Evolutionary conservation across 2,113 vertebrate genomes (phyloP).

Genomic region (Furnarius figulus): DNA sequence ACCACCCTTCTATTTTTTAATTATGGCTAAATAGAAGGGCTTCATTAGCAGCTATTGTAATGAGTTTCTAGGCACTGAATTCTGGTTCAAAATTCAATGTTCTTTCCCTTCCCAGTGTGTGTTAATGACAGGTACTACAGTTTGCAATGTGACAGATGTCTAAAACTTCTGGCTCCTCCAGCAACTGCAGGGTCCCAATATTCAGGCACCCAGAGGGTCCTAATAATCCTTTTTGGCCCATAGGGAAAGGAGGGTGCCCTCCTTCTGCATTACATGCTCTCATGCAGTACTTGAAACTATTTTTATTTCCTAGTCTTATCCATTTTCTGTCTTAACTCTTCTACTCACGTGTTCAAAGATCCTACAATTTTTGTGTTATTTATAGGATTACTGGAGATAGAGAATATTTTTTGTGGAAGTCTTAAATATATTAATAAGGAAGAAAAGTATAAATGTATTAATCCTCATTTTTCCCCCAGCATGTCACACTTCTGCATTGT

Average conservation of each 20-base stretch:
- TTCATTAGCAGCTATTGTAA: background rate
- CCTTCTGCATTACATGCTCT: background rate
- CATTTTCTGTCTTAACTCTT: background rate
- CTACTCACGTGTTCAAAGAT: background rate
- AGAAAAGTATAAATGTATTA: background rate
- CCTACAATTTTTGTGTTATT: background rate
- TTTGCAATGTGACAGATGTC: background rate
- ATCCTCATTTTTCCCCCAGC: background rate
- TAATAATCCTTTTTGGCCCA: background rate
- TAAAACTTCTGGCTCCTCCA: background rate
- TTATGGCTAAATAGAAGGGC: background rate
- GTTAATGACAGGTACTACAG: background rate
- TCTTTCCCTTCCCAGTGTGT: background rate
- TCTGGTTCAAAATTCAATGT: background rate
- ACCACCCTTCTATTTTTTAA: background rate
- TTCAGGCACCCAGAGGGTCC: background rate
- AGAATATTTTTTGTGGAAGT: background rate
- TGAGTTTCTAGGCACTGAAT: background rate
- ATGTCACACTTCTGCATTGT: background rate
- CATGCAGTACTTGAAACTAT: background rate
- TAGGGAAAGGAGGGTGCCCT: background rate
- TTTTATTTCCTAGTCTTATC: background rate
- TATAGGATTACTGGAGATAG: background rate
- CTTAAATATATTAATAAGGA: too few species aligned
- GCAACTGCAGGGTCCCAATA: background rate